Evolutionary conservation across 2,888 invertebrate genomes (phyloP).

Genomic region (Troides aeacus): DNA sequence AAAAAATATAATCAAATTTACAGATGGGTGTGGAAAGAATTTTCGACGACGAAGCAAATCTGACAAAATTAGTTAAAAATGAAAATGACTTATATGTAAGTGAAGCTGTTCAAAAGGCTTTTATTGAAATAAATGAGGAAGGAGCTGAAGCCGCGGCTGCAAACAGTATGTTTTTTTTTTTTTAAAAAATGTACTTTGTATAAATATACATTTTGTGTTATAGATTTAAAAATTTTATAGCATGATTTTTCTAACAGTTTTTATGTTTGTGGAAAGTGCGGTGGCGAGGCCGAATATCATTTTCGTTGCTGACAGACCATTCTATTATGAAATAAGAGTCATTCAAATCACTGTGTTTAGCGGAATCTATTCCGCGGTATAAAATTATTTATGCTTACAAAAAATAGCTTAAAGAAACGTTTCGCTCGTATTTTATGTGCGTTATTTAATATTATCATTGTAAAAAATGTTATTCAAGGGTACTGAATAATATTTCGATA

Average conservation of each 20-base stretch:
- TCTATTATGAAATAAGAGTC: constrained; percentile 37
- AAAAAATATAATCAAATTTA: background rate
- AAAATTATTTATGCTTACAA: background rate
- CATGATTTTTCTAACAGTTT: constrained; percentile 14
- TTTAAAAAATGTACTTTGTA: too few species aligned
- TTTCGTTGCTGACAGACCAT: constrained; percentile 34
- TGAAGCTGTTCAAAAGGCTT: constrained; percentile 88
- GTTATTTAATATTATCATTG: background rate
- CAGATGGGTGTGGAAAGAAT: constrained; percentile 51
- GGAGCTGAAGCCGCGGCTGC: constrained; percentile 92
- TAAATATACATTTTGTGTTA: background rate
- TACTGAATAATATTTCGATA: too few species aligned
- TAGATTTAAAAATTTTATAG: background rate
- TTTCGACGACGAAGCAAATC: constrained; percentile 73
- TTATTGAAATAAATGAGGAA: constrained; percentile 91
- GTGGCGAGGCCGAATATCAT: background rate
- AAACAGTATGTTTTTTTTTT: constrained; percentile 81
- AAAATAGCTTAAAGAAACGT: background rate
- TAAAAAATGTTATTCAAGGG: too few species aligned
- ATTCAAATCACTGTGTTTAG: constrained; percentile 33
- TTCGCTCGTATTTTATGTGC: background rate
- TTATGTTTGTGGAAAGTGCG: constrained; percentile 11
- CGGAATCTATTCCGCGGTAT: constrained; percentile 32
- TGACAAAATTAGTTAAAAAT: constrained; percentile 81
- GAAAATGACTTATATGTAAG: constrained; percentile 76